Evolutionary conservation across 64 coral and sea anemone genomes (phyloP).

Genomic region (Montipora foliosa): DNA sequence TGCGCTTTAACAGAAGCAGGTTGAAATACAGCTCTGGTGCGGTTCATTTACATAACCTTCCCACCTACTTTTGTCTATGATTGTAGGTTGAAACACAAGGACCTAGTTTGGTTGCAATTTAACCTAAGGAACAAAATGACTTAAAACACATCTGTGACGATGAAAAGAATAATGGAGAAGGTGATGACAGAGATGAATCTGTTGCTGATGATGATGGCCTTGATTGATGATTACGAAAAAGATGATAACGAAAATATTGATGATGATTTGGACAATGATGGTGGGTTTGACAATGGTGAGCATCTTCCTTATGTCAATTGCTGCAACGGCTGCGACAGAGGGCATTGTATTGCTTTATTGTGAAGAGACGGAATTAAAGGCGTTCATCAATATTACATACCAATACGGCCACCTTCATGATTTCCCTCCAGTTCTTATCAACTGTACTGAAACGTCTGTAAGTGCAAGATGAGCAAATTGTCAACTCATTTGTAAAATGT

Average conservation of each 20-base stretch:
- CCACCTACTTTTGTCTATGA: no score
- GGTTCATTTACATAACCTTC: no score
- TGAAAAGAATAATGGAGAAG: neutral
- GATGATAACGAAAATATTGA: neutral
- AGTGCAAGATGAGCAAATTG: neutral
- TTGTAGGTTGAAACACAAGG: no score
- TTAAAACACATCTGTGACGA: neutral
- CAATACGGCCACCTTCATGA: conserved; percentile 97
- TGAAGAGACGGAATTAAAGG: no score
- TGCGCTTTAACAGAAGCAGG: no score
- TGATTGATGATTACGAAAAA: neutral
- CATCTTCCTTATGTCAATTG: no score
- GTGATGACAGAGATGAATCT: neutral
- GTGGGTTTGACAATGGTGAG: neutral
- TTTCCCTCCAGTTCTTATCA: conserved; percentile 97
- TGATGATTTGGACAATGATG: neutral
- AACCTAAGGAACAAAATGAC: no score
- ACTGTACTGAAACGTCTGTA: conserved; percentile 96
- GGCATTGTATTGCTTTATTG: no score
- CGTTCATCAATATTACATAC: conserved; percentile 15
- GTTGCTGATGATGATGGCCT: neutral
- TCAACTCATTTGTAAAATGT: neutral
- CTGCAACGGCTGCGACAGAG: no score
- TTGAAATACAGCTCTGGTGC: no score
- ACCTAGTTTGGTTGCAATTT: no score